These are phyloP conservation scores for Gymnosoma rotundatum DNA, from an alignment of 2,888 invertebrate species.

Conservation along the genomic window DNA sequence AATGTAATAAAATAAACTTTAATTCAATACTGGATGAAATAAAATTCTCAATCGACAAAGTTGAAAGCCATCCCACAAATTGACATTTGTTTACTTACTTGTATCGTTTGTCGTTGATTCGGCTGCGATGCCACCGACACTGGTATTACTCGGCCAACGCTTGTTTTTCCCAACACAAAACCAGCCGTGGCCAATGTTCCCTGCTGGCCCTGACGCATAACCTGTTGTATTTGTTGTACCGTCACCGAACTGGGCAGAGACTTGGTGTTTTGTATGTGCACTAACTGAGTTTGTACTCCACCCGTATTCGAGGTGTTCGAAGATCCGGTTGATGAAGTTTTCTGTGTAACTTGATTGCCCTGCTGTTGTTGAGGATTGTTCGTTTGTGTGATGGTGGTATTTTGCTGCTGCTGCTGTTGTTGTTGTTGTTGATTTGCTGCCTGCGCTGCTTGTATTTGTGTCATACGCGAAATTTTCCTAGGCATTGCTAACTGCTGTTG, in stretches of 20 bases:
- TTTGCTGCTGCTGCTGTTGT: slow-evolving; percentile 67
- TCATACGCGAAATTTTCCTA: slow-evolving; percentile 86
- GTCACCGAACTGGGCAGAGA: slow-evolving; percentile 85
- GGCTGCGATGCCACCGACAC: slow-evolving; percentile 85
- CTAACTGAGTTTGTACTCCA: slow-evolving; percentile 87
- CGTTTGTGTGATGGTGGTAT: slow-evolving; percentile 55
- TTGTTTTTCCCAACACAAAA: slow-evolving; percentile 85
- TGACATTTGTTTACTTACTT: slow-evolving; percentile 75
- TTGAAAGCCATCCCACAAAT: no score
- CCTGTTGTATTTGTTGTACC: slow-evolving; percentile 89
- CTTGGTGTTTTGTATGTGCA: slow-evolving; percentile 86
- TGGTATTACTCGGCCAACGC: slow-evolving; percentile 86
- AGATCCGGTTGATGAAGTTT: slow-evolving; percentile 48
- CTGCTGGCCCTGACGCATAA: slow-evolving; percentile 85
- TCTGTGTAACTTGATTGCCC: slow-evolving; percentile 66
- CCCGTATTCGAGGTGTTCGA: slow-evolving; percentile 70
- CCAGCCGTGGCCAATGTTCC: slow-evolving; percentile 81
- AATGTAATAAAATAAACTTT: not conserved
- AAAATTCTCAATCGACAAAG: no score
- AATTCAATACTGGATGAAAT: no score
- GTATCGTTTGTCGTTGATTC: slow-evolving; percentile 84
- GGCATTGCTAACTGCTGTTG: slow-evolving; percentile 84
- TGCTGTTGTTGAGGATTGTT: slow-evolving; percentile 68
- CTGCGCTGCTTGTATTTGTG: slow-evolving; percentile 82
- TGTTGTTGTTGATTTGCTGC: slow-evolving; percentile 75